Evolutionary conservation across 2,113 vertebrate species (phyloP).

Genomic region (Propithecus coquereli): DNA sequence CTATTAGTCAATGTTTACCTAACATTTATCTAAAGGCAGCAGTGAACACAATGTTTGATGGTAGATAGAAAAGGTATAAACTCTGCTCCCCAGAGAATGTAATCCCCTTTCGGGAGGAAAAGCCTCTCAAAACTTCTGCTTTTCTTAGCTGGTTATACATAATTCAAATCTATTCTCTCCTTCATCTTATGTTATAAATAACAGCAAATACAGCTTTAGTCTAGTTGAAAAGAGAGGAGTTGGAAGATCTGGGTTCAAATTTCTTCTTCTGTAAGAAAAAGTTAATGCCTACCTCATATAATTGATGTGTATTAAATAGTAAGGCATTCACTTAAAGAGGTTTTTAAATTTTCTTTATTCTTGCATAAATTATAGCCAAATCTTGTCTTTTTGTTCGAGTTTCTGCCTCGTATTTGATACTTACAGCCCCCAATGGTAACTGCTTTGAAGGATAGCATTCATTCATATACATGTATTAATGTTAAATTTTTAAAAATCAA

Average conservation of each 20-base stretch:
- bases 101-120: not conserved
- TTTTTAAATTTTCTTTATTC: not conserved
- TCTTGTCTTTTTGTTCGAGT: not conserved
- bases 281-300: not conserved
- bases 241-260: not conserved
- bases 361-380: not conserved
- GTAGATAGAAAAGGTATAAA: not conserved
- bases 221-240: not conserved
- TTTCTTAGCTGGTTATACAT: not conserved
- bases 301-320: not conserved
- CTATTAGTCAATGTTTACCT: not conserved
- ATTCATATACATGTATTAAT: not conserved
- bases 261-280: not conserved
- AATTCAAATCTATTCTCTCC: not conserved
- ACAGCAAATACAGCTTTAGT: not conserved
- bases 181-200: not conserved
- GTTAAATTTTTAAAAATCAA: conserved; percentile 13
- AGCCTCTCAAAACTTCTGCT: not conserved
- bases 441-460: not conserved
- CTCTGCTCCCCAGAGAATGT: not conserved
- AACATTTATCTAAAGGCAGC: not conserved
- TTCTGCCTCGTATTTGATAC: not conserved
- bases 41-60: not conserved
- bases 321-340: not conserved
- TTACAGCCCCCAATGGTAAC: not conserved